Evolutionary conservation across 2,888 invertebrate genomes (phyloP), one percentile per base, ranked within the genome.

Genomic region (Netelia melanura): DNA sequence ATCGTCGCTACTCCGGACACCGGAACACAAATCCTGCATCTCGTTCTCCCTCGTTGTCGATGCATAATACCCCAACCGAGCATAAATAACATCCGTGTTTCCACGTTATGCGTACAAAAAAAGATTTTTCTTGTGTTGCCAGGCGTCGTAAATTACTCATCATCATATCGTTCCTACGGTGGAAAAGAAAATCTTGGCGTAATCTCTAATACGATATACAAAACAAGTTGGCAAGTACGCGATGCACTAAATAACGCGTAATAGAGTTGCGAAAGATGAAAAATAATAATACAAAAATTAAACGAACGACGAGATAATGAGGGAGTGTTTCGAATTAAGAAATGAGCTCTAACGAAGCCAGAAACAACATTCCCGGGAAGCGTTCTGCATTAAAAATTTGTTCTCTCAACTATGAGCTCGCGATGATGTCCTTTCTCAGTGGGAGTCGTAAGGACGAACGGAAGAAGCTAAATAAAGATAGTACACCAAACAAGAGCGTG

Each of bases 361-460:
- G 14, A 11, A 54, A 17, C 14, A 54, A 54, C 14, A 54, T 54
- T 11, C 54, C n/a, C 54, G 17, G 5, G 5, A 30, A 54, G 5
- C 6, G 54, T 54, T 14, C 14, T n/a, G n/a, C n/a, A 17, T 54
- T 54, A 54, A 54, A 14, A 54, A 54, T 54, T 2, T 2, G 3
- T 75, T 80, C 76, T 80, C 58, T 71, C 52, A 80, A 80, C 75
- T 80, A 65, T 56, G 71, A 43, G 65, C 58, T 71, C 72, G 68
- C 30, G 80, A 52, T 52, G 3, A 56, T 43, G 79, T 70, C 75
- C 25, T 62, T 75, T 86, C 54, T 84, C 75, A 81, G 54, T 84
- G 62, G 84, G 77, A 76, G 82, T 64, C 76, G 79, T 23, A 65
- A 43, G 62, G n/a, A 54, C n/a, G 54, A 5, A 5, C 23, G 70